Evolutionary conservation across 53 echinoderm and acorn worm genomes (phyloP), one percentile per base, ranked within the genome.

Genomic region (Crossaster papposus): DNA sequence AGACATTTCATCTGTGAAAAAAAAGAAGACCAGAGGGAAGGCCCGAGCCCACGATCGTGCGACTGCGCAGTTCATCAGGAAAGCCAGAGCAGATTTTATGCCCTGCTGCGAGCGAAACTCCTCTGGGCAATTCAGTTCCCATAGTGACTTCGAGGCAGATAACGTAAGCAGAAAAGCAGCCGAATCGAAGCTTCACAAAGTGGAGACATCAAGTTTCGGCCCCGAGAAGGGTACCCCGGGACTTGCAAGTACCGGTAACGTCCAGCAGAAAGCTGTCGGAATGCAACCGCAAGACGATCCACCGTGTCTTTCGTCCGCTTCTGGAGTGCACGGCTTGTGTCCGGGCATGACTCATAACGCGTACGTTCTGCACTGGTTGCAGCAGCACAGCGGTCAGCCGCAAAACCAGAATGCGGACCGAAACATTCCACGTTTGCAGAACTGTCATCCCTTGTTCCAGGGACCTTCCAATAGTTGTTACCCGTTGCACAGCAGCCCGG

Each of bases 271-370:
- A 35, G 12, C 54, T 72, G 33, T 20, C 15, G 10, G 6, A 31
- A 85, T 30, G 73, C 23, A n/a, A n/a, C n/a, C n/a, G n/a, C n/a
- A 37, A 10, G 13, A 17, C 6, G 23, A 83, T 83, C 71, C 29
- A n/a, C 85, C 85, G 54, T 72, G 54, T 72, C 76, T 34, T 24
- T 34, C 87, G 24, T 18, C 76, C 54, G 18, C 26, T 36, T 58
- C 58, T 77, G 87, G 87, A 54, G 51, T 87, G 77, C 74, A 74
- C 62, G 87, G 87, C 26, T 52, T 76, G 24, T 75, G 76, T 12
- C 87, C 87, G n/a, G 58, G 58, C 34, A 87, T 87, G 33, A 87
- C 77, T 23, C 87, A 87, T 26, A 77, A 87, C 77, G 87, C 87
- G 14, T 87, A 87, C 37, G 87, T 87, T 63, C 38, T 87, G 2